These are phyloP conservation scores for Charanyca ferruginea DNA, from an alignment of 2,888 invertebrate genomes.

Conservation along the genomic window DNA sequence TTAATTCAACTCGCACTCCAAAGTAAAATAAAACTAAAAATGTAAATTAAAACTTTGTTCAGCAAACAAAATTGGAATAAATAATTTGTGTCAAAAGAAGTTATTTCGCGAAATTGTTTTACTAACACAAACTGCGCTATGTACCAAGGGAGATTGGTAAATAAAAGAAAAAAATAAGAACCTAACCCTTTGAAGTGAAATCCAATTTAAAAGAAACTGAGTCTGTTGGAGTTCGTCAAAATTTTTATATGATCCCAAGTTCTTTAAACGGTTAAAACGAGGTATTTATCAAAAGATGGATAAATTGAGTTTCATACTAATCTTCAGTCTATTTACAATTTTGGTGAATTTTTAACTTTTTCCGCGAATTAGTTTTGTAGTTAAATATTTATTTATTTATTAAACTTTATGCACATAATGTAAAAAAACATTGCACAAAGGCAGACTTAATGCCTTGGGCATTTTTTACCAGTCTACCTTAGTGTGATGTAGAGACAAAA, in stretches of 20 bases:
- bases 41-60: constrained; percentile 19
- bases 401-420: too few relatives aligned
- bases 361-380: not conserved
- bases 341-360: not conserved
- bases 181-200: constrained; percentile 40
- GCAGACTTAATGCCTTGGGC: too few relatives aligned
- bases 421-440: too few relatives aligned
- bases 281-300: constrained; percentile 14
- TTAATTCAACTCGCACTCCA: not conserved
- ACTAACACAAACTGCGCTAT: constrained; percentile 17
- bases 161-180: constrained; percentile 8
- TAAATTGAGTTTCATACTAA: constrained; percentile 23
- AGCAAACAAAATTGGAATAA: constrained; percentile 25
- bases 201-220: constrained; percentile 50
- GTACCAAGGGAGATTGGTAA: constrained; percentile 16
- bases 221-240: constrained; percentile 39
- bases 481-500: too few relatives aligned
- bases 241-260: constrained; percentile 40
- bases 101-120: constrained; percentile 24
- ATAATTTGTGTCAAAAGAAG: constrained; percentile 32
- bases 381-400: too few relatives aligned
- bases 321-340: constrained; percentile 14
- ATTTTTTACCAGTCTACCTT: too few relatives aligned
- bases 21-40: constrained; percentile 14
- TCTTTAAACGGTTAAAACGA: constrained; percentile 36